Conservation (phyloP, 2,797 vertebrate species). For the Oryzias dopingdopingensis region DNA sequence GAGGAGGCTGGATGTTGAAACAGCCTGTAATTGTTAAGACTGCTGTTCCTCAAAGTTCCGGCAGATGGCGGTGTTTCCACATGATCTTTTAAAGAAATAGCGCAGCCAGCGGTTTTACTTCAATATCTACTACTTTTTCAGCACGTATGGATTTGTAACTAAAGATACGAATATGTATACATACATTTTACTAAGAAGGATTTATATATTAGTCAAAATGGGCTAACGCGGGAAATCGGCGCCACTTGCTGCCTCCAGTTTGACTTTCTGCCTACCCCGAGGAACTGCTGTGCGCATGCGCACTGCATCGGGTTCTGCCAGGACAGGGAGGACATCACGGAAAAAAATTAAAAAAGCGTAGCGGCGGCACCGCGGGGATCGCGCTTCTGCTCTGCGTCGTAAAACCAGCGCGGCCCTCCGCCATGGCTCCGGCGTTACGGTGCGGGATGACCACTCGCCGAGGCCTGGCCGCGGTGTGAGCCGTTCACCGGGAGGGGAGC, state of each 20-base stretch:
- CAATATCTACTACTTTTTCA: too few relatives aligned
- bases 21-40: too few relatives aligned
- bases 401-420: slow-evolving; percentile 43
- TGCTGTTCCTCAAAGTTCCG: too few relatives aligned
- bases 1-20: too few relatives aligned
- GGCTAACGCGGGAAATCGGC: neutral
- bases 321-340: slow-evolving; percentile 78
- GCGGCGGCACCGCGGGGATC: slow-evolving; percentile 69
- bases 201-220: too few relatives aligned
- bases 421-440: slow-evolving; percentile 62
- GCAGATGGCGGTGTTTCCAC: too few relatives aligned
- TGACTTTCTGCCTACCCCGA: slow-evolving; percentile 54
- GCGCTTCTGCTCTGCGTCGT: slow-evolving; percentile 38
- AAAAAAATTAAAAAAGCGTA: slow-evolving; percentile 70
- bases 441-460: slow-evolving; percentile 61
- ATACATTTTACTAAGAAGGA: too few relatives aligned
- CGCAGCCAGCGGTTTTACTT: too few relatives aligned
- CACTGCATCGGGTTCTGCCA: slow-evolving; percentile 68
- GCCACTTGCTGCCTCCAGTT: slow-evolving; percentile 43
- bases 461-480: slow-evolving; percentile 61
- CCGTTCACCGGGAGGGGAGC: slow-evolving; percentile 51
- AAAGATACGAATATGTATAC: too few relatives aligned
- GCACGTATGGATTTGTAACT: too few relatives aligned
- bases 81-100: too few relatives aligned
- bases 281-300: slow-evolving; percentile 72